phyloP scores from a whole-genome alignment of 2,113 vertebrate species.

The Syngnathoides biaculeatus region DNA sequence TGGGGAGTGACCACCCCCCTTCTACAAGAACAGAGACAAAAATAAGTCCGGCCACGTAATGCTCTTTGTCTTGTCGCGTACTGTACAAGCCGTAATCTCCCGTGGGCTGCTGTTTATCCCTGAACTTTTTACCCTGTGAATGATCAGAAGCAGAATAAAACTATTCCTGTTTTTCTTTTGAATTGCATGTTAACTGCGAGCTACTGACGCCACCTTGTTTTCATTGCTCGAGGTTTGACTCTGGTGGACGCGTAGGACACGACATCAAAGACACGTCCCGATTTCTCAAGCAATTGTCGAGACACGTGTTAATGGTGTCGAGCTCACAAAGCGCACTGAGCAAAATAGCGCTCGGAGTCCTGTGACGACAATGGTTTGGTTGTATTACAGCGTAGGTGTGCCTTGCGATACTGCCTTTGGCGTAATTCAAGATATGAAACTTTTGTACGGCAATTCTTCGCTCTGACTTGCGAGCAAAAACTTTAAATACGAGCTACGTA shows the following conservation, averaged over 20 bases:
- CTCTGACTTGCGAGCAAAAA: neutral
- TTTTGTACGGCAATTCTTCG: neutral
- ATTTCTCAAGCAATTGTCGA: neutral
- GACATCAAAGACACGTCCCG: neutral
- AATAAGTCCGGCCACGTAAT: constrained; percentile 64
- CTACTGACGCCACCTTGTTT: neutral
- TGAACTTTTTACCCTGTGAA: constrained; percentile 57
- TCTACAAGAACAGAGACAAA: constrained; percentile 34
- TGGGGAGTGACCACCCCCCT: constrained; percentile 7
- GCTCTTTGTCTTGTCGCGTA: constrained; percentile 66
- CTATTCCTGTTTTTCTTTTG: too few relatives aligned
- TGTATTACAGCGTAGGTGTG: neutral
- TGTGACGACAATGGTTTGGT: too few relatives aligned
- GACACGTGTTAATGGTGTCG: neutral
- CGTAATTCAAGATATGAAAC: too few relatives aligned
- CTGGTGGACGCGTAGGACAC: neutral
- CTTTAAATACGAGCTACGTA: neutral
- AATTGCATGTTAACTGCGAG: too few relatives aligned
- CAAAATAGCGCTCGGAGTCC: neutral
- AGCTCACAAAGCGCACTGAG: neutral
- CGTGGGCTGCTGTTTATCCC: constrained; percentile 57
- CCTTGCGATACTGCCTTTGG: too few relatives aligned
- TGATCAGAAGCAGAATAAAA: constrained; percentile 6
- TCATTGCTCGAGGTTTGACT: neutral
- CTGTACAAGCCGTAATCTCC: constrained; percentile 48